These are phyloP conservation scores for Psix sp. DNA, from an alignment of 1,140 invertebrate genomes.

Conservation along the genomic window DNA sequence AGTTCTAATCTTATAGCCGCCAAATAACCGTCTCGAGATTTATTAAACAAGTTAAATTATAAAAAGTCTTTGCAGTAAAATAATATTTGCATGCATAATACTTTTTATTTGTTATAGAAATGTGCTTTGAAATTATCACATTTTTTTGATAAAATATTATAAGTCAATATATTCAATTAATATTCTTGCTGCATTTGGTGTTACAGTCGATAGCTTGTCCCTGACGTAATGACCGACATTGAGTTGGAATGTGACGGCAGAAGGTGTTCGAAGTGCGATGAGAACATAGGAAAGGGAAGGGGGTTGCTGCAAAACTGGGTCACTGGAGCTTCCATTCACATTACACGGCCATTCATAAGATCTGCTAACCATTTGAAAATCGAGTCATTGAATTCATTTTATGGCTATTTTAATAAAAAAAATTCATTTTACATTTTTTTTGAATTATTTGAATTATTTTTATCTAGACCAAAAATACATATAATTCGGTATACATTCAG, in stretches of 20 bases:
- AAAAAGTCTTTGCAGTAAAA: no score
- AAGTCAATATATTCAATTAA: constrained; percentile 51
- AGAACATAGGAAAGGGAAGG: constrained; percentile 5
- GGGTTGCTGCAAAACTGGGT: constrained; percentile 66
- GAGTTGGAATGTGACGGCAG: constrained; percentile 61
- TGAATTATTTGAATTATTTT: no score
- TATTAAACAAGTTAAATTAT: no score
- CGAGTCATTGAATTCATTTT: constrained; percentile 52
- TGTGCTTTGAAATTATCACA: neutral
- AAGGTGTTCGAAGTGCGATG: constrained; percentile 36
- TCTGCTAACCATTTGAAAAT: constrained; percentile 73
- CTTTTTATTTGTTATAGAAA: neutral
- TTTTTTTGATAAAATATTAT: constrained; percentile 15
- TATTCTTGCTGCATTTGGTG: constrained; percentile 50
- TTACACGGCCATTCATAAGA: constrained; percentile 77
- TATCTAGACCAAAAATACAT: neutral
- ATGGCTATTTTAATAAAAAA: constrained; percentile 10
- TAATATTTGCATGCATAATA: no score
- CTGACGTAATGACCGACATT: constrained; percentile 58
- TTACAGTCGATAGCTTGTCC: constrained; percentile 57
- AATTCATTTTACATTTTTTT: neutral
- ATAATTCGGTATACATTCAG: no score
- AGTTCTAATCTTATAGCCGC: neutral
- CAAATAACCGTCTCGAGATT: no score
- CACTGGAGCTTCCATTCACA: constrained; percentile 78